Evolutionary conservation across 2,113 vertebrate genomes (phyloP).

Genomic region (Mohoua ochrocephala): DNA sequence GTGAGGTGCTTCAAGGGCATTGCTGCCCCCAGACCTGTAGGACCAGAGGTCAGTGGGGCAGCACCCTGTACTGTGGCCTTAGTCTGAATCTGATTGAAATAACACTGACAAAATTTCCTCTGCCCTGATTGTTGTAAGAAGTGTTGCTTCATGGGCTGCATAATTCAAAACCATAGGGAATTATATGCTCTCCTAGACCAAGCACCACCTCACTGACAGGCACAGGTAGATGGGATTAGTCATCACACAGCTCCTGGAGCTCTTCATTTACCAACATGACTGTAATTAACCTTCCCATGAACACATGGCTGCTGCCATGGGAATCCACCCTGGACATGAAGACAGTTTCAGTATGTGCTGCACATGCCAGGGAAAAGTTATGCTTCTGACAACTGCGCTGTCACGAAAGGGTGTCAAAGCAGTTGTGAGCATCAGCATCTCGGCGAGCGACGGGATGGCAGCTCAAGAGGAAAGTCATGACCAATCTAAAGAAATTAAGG

Average conservation of each 20-base stretch:
- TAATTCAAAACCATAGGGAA: background rate
- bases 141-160: background rate
- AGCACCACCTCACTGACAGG: background rate
- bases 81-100: fast-evolving
- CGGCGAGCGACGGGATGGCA: background rate
- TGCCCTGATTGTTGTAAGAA: background rate
- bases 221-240: background rate
- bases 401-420: background rate
- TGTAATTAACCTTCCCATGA: conserved; percentile 32
- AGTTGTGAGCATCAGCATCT: background rate
- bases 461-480: background rate
- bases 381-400: fast-evolving
- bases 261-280: background rate
- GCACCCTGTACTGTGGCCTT: background rate
- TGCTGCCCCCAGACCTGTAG: fast-evolving
- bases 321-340: background rate
- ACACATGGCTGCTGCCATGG: conserved; percentile 4
- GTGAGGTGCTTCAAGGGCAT: background rate
- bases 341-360: background rate
- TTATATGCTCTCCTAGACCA: background rate
- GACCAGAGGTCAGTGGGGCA: fast-evolving
- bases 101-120: background rate
- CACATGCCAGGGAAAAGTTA: background rate
- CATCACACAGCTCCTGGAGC: background rate
- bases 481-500: background rate